Evolutionary conservation across 1,140 invertebrate genomes (phyloP), one percentile per base, ranked within the genome.

Genomic region (Mya arenaria): DNA sequence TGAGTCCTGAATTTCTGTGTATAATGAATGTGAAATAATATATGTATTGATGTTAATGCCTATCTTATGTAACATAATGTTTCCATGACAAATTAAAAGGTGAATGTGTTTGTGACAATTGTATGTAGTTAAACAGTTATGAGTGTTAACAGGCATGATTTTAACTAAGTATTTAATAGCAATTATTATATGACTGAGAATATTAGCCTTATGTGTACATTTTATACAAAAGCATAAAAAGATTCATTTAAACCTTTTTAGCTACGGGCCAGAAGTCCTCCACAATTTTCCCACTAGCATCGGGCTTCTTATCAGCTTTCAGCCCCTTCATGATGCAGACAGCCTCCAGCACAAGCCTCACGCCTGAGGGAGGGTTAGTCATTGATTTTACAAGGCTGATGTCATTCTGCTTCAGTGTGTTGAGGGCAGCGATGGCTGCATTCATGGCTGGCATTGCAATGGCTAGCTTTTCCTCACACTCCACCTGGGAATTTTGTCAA

Each of bases 381-480:
- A 93, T 91, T 0, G 87, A 75, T 84, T 93, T 93, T 13, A 93
- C 91, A 25, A 92, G 90, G 17, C 89, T 89, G 71, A 93, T 93
- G 82, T 93, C 92, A 79, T 91, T 91, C 84, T 92, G 91, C 82
- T 92, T 93, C 15, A 93, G 84, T 6, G 91, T 93, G 83, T 93
- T 86, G n/a, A 93, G 86, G 10, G 92, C 92, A 65, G 89, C 71
- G 4, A 92, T 84, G 15, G 92, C 92, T 68, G 92, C 92, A 85
- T 93, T 92, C 85, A 93, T 74, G 25, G 91, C 91, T 30, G 92
- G 92, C 90, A 93, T 91, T 15, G 92, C 92, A 37, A 92, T 85
- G 8, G 87, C 86, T 30, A 93, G 74, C 58, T 92, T 88, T 10
- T 89, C 91, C 78, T 93, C 91, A 89, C 92, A 93, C 73, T 93